Evolutionary conservation across 2,888 invertebrate species (phyloP).

Genomic region (Lumbricus terrestris): DNA sequence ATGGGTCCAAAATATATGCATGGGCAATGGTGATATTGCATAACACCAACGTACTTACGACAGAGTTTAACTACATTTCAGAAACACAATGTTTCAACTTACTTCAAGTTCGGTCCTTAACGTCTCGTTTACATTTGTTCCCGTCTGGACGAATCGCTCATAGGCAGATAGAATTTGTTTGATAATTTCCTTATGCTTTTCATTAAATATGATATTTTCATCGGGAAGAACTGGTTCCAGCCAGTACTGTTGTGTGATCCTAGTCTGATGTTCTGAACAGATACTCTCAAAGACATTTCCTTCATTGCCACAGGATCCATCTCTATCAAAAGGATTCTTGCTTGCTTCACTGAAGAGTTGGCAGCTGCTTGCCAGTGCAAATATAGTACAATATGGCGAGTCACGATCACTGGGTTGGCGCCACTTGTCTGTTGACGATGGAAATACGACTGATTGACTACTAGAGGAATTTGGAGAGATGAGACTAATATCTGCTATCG

Average conservation of each 20-base stretch:
- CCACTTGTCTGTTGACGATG: background rate
- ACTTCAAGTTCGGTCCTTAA: conserved; percentile 30
- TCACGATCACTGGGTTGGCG: conserved; percentile 10
- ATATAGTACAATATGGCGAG: conserved; percentile 11
- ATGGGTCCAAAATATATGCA: background rate
- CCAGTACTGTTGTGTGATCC: conserved; percentile 4
- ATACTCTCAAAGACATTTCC: background rate
- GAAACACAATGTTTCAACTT: background rate
- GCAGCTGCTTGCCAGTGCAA: conserved; percentile 12
- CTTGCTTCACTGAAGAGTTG: conserved; percentile 14
- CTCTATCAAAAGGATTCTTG: background rate
- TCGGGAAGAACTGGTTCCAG: background rate
- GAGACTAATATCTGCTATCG: background rate
- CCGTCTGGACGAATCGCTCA: conserved; percentile 27
- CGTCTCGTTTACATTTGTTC: conserved; percentile 27
- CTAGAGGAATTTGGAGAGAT: conserved; percentile 9
- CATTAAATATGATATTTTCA: conserved; percentile 21
- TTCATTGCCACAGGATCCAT: background rate
- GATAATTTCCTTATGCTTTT: conserved; percentile 22
- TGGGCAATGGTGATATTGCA: background rate
- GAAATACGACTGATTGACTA: background rate
- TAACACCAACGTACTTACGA: background rate
- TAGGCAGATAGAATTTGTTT: conserved; percentile 25
- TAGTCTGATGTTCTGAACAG: background rate
- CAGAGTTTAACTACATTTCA: background rate